Conservation (phyloP, 2,797 vertebrate species). For the Amphiprion clarkii region DNA sequence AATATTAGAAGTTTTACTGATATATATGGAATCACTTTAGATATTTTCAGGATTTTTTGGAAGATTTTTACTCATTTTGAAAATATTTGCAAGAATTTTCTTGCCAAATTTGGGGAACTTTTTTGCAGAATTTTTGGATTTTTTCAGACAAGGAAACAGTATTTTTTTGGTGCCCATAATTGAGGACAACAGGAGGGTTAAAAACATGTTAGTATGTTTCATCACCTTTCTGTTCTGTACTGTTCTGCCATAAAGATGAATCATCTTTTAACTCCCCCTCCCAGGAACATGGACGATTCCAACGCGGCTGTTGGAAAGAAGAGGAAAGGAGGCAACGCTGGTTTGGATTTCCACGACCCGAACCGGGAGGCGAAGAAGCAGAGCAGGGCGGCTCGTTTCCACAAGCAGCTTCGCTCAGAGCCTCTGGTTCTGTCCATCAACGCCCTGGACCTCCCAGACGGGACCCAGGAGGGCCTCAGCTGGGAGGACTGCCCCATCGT, state of each 20-base stretch:
- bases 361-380: conserved; percentile 95
- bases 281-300: conserved; percentile 84
- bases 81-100: too few relatives aligned
- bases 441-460: conserved; percentile 80
- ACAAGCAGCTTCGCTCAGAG: conserved; percentile 91
- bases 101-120: too few relatives aligned
- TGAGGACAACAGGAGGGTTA: too few relatives aligned
- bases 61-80: too few relatives aligned
- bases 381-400: conserved; percentile 92
- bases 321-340: conserved; percentile 86
- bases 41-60: too few relatives aligned
- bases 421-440: conserved; percentile 92
- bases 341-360: conserved; percentile 92
- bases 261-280: neutral
- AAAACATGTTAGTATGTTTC: neutral
- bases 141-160: too few relatives aligned
- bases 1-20: too few relatives aligned
- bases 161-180: too few relatives aligned
- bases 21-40: too few relatives aligned
- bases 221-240: neutral
- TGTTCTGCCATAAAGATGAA: neutral
- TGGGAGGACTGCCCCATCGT: conserved; percentile 96
- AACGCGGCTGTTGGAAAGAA: conserved; percentile 80
- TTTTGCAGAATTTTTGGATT: too few relatives aligned
- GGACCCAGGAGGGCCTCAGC: conserved; percentile 87